A percentile compares a stretch with the other conserved stretches of the same genome.
phyloP scores from a whole-genome alignment of 2,113 vertebrate genomes.

The Sceloporus tristichus region DNA sequence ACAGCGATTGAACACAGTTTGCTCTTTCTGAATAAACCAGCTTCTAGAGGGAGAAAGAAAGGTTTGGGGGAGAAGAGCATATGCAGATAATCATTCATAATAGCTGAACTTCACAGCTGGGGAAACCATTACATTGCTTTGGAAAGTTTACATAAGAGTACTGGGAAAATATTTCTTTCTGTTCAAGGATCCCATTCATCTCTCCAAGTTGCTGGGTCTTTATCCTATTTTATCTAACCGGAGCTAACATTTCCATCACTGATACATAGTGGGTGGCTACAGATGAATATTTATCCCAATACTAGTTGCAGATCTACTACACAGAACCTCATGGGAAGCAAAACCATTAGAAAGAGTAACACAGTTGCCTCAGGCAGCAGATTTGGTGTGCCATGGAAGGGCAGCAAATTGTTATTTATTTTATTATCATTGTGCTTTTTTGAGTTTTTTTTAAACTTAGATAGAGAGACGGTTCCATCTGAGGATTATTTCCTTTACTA shows the following conservation, averaged over 20 bases:
- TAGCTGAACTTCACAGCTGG: conserved; percentile 57
- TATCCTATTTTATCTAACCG: conserved; percentile 12
- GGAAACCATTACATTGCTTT: conserved; percentile 47
- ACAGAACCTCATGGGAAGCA: not conserved
- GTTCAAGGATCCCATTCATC: conserved; percentile 27
- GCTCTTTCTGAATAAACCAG: conserved; percentile 62
- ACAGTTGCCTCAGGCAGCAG: not conserved
- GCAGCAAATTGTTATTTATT: not conserved
- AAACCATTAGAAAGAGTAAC: not conserved
- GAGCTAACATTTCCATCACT: conserved; percentile 16
- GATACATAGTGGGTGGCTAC: conserved; percentile 15
- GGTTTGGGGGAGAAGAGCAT: not conserved
- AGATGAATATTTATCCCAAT: not conserved
- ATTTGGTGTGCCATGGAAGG: not conserved
- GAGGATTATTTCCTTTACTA: not conserved
- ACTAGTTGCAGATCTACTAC: not conserved
- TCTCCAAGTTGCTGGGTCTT: not conserved
- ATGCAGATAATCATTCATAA: conserved; percentile 49
- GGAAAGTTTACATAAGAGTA: conserved; percentile 42
- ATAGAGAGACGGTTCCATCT: not conserved
- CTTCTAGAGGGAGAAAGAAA: conserved; percentile 28
- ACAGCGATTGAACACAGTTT: conserved; percentile 39
- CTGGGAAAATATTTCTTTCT: conserved; percentile 14
- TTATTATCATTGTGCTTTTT: not conserved
- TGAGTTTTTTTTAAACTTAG: not conserved